phyloP scores from a whole-genome alignment of 2,113 vertebrate species.

The Callocephalon fimbriatum region DNA sequence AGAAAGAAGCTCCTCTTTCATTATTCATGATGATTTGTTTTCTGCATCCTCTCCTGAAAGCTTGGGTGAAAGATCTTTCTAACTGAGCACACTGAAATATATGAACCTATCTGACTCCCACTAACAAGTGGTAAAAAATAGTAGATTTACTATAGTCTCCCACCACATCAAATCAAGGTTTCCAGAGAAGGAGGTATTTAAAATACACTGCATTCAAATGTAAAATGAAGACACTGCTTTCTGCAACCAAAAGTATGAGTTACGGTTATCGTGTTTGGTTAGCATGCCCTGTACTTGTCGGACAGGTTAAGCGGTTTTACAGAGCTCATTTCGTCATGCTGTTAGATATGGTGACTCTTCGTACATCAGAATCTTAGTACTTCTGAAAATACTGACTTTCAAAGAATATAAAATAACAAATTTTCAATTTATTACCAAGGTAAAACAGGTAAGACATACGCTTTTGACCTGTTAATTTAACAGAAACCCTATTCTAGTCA shows the following conservation, averaged over 20 bases:
- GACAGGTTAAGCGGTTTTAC: neutral
- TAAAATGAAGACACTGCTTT: neutral
- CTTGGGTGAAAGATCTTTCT: neutral
- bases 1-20: neutral
- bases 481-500: neutral
- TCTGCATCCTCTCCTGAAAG: neutral
- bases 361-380: neutral
- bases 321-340: neutral
- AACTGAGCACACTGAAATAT: neutral
- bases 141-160: neutral
- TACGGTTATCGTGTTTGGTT: neutral
- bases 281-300: accelerated
- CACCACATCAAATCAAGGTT: neutral
- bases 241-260: neutral
- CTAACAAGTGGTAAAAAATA: neutral
- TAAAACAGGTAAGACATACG: neutral
- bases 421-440: neutral
- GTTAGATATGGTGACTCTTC: neutral
- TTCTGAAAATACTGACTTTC: neutral
- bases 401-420: neutral
- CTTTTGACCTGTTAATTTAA: neutral
- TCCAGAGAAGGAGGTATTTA: neutral
- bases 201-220: neutral
- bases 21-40: constrained; percentile 4
- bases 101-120: neutral